Evolutionary conservation across 2,797 vertebrate species (phyloP), one percentile per base, ranked within the genome.

Genomic region (Pseudochromis fuscus): DNA sequence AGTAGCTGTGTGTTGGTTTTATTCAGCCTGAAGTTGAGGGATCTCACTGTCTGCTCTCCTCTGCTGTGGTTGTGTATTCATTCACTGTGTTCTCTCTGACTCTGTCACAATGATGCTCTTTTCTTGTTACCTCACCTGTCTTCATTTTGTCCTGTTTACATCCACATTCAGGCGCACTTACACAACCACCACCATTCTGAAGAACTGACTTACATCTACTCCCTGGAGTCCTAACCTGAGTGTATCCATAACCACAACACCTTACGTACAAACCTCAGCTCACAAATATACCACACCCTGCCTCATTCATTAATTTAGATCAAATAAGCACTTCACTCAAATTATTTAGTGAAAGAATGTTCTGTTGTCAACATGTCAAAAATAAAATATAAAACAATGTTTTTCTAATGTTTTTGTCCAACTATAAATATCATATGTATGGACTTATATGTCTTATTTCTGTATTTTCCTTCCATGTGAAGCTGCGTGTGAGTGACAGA

Each of bases 1-100:
- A 24, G 60, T 38, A 72, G 57, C 18, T 48, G 38, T 44, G 62
- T 44, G 65, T 50, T 64, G 56, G 64, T 76, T 42, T 9, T n/a
- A 8, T 16, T 31, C 53, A 27, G 56, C 12, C 45, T 68, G 51
- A 61, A 42, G n/a, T 61, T 64, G 23, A 74, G 25, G 53, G 25
- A 35, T 55, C 33, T 76, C 45, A 48, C 53, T 71, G 18, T 27
- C 25, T 52, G 35, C 30, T 45, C 16, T 15, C 35, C 46, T n/a
- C 15, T 24, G 61, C 49, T 35, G 27, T 62, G 23, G 63, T 30
- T 38, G 37, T 44, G 59, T 28, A 49, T 48, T 37, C 7, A 35
- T 12, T 11, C 31, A 33, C 10, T 9, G 10, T 10, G 31, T 38
- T 45, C 52, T 59, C 23, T 38, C 57, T 9, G 25, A 31, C 37